Conservation (phyloP, 1,140 invertebrate genomes). For the Diorhabda elongata region DNA sequence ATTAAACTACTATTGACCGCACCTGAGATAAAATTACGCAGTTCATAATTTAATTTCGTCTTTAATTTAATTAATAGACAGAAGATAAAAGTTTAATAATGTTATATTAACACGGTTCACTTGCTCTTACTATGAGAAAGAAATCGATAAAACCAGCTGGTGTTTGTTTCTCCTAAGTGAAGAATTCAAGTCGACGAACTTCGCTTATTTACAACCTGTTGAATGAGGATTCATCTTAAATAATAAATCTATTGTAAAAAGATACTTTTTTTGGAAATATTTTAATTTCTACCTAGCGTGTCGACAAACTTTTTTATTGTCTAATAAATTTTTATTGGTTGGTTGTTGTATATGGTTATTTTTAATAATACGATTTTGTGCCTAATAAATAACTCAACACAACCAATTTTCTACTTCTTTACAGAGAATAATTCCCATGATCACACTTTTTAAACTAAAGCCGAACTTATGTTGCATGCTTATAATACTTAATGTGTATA, state of each 20-base stretch:
- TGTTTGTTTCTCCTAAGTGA: background rate
- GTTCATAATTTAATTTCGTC: background rate
- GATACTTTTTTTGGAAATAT: background rate
- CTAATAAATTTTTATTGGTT: too few relatives aligned
- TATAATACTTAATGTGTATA: too few relatives aligned
- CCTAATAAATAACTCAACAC: too few relatives aligned
- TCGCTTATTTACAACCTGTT: background rate
- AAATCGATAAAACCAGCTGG: background rate
- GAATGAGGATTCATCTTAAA: background rate
- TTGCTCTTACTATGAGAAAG: background rate
- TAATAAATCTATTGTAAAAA: background rate
- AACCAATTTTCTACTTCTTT: too few relatives aligned
- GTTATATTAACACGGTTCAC: background rate
- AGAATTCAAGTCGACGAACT: background rate
- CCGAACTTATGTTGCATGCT: too few relatives aligned
- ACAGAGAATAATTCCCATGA: too few relatives aligned
- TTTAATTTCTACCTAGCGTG: too few relatives aligned
- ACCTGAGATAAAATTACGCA: background rate
- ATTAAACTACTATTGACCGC: background rate
- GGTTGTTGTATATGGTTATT: too few relatives aligned
- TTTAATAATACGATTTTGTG: too few relatives aligned
- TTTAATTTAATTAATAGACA: background rate
- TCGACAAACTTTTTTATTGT: too few relatives aligned
- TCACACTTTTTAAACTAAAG: too few relatives aligned
- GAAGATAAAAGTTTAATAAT: conserved; percentile 1